Evolutionary conservation across 2,888 invertebrate genomes (phyloP), one percentile per base, ranked within the genome.

Genomic region (Erebia ligea): DNA sequence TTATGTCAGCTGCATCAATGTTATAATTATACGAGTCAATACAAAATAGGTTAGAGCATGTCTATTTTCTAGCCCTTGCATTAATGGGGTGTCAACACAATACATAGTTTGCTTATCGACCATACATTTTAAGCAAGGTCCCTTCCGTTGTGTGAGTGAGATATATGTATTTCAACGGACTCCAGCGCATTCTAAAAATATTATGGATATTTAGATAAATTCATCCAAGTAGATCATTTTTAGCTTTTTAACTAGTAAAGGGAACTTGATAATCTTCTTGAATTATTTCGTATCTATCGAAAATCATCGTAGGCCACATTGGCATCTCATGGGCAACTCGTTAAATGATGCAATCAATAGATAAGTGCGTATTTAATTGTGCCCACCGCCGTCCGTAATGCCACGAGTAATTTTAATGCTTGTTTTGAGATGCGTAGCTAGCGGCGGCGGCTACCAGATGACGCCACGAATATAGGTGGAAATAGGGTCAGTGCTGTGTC

Each of bases 401-500:
- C 79, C 75, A 76, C 79, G 75, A 78, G 79, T 80, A 77, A 81
- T 78, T 80, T 76, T 76, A 77, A 80, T 79, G 80, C 78, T 79
- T 78, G 78, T 78, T 76, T 78, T 79, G 82, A 84, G 86, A 86
- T 85, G 87, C 86, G 87, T 87, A 84, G 89, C 91, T 85, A 86
- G 89, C 87, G 84, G 86, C 84, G 81, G 80, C 84, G 81, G 90
- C 90, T 90, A 90, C 90, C 89, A 91, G 87, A 88, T 90, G 90
- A 91, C 90, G 91, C 90, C 85, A 86, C 87, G 84, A 86, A 84
- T 86, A 87, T 79, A 82, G 84, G 86, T 86, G 82, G 87, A 89
- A 90, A 90, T 88, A 90, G 85, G 90, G 90, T 90, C 89, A 90
- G 86, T 85, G 86, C 83, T 89, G 89, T 90, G 90, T 90, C 90